Evolutionary conservation across 2,888 invertebrate genomes (phyloP), one percentile per base, ranked within the genome.

Genomic region (Eurytoma adleriae): DNA sequence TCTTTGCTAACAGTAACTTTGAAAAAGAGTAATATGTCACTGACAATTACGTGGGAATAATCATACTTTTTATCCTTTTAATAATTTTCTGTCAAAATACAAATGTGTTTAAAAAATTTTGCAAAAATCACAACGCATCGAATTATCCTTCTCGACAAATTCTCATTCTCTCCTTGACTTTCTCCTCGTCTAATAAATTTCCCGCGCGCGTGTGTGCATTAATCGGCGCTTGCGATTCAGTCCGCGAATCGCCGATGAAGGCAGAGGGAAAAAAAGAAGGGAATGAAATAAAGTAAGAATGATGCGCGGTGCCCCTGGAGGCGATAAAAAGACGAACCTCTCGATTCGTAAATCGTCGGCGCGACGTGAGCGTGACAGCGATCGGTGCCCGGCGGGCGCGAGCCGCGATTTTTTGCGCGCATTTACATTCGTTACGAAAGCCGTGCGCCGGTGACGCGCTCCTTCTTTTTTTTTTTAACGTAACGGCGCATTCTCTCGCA

Each of bases 351-450:
- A 73, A 59, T 67, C 18, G 48, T 27, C 67, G 27, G 72, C 24
- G 30, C 62, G 27, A 30, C 52, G 59, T 52, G n/a, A 52, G 62
- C 52, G 62, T n/a, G 3, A 14, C 13, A 16, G n/a, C 54, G n/a
- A 40, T 18, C n/a, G 62, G 18, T 75, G 59, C 18, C 59, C 59
- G 50, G 50, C 67, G 75, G 50, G 14, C 27, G 27, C n/a, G n/a
- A 5, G 18, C 13, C 16, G 48, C 24, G 66, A 70, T 57, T 68
- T 74, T 80, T 75, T 71, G 68, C 52, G 62, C 56, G 72, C 30
- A 77, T 77, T 80, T 77, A 67, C 68, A 80, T 80, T 72, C 62
- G 30, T 80, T 73, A 59, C 50, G 72, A 80, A 77, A 80, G 56
- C 50, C 24, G 69, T 48, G 48, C 54, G 50, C 56, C 24, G 30